Base-by-base conservation (phyloP, 2,888 invertebrate genomes). In the Calephelis perditalis region DNA sequence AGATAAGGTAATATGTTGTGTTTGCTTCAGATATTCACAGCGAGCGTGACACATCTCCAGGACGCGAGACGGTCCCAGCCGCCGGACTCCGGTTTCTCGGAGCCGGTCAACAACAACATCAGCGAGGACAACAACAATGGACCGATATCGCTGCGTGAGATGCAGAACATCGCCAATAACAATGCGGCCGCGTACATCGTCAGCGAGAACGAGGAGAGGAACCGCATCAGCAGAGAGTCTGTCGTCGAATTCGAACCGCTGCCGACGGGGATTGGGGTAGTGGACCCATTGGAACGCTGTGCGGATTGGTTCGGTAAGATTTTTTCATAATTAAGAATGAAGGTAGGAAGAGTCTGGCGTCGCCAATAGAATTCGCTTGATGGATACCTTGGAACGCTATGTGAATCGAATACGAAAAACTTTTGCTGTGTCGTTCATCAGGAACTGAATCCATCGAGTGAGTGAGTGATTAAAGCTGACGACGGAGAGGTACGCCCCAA, bases 101-200 rank as follows among this genome's bases (percentile, higher is more conserved):
- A 88, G 70, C 84, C 88, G 15, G 83, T 71, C 65, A 87, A 86
- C 80, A 88, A 88, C 77, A 88, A 87, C 75, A 78, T 86, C 71
- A 79, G 77, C 71, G 91, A 91, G 68, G 91, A 91, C 78, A 92
- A 92, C 78, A 92, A 92, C 81, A 92, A 92, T 71, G 91, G 91
- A 0, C 91, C 91, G 43, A 91, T 92, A 67, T 92, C 92, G 15
- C 76, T 89, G 60, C 86, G 91, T 35, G 91, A 92, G 76, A 85
- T 92, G 86, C 91, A 92, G 78, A 92, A 92, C 77, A 92, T 92
- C 70, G 91, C 90, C 64, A 92, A 92, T 76, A 92, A 92, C 76
- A 92, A 92, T 68, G 91, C 91, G 0, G 79, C 85, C 0, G 88
- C 84, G 11, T 92, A 91, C 76, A 91, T 92, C 70, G 80, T 82